Evolutionary conservation across 2,797 vertebrate genomes (phyloP).

Genomic region (Fistularia commersonii): DNA sequence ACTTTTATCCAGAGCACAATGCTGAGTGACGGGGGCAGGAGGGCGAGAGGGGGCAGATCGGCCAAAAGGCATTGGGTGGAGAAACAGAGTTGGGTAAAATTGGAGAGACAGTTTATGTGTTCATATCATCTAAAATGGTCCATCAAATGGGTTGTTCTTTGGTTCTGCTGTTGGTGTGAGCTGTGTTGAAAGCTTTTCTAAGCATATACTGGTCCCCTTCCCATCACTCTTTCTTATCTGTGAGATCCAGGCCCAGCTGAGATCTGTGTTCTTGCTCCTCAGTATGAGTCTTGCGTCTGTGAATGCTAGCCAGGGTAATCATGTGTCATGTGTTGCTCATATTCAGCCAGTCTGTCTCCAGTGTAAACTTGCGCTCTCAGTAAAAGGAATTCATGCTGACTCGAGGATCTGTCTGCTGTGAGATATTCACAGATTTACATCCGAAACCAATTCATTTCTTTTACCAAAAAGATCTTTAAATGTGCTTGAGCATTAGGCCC

Average conservation of each 20-base stretch:
- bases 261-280: slow-evolving; percentile 46
- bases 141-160: slow-evolving; percentile 6
- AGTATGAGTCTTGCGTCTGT: slow-evolving; percentile 57
- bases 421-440: slow-evolving; percentile 9
- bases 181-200: slow-evolving; percentile 45
- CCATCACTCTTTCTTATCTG: slow-evolving; percentile 16
- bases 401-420: slow-evolving; percentile 14
- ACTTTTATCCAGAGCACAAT: slow-evolving; percentile 70
- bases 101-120: background rate
- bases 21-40: slow-evolving; percentile 34
- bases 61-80: slow-evolving; percentile 34
- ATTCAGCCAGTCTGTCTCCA: slow-evolving; percentile 49
- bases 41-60: slow-evolving; percentile 18
- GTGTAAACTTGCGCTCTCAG: slow-evolving; percentile 32
- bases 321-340: slow-evolving; percentile 63
- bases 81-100: slow-evolving; percentile 29
- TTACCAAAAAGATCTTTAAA: too few relatives aligned
- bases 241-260: slow-evolving; percentile 20
- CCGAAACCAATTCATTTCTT: slow-evolving; percentile 1
- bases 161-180: background rate
- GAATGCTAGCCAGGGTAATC: slow-evolving; percentile 48
- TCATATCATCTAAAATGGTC: slow-evolving; percentile 27
- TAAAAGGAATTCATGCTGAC: slow-evolving; percentile 12
- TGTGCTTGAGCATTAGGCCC: too few relatives aligned
- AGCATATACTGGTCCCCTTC: slow-evolving; percentile 28